Base-by-base conservation (phyloP, 2,113 vertebrate species). In the Melanotaenia duboulayi region DNA sequence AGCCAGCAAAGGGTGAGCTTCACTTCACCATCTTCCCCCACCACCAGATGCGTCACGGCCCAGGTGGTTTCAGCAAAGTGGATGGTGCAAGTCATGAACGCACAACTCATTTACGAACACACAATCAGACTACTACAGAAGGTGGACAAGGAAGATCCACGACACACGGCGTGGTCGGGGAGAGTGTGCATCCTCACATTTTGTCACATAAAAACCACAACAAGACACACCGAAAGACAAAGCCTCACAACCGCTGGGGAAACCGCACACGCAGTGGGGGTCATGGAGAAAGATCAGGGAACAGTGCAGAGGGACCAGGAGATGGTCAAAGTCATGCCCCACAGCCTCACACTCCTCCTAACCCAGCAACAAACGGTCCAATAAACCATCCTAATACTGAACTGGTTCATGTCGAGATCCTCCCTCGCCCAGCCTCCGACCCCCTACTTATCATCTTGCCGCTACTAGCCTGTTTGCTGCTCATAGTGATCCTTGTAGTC, bases 11-110 rank as follows among this genome's bases (percentile, higher is more conserved):
- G 0, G 94, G 94, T 0, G 91, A 78, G 82, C 94, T 98, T 70
- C 86, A 89, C 25, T 98, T 95, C 85, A 94, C 91, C 71, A 93
- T 96, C 4, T 79, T 96, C 25, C 94, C 94, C 1, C 91, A 92
- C 67, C 90, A 92, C 58, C 89, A 90, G 74, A 82, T 84, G 32
- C 81, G 11, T 51, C 80, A 91, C 0, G 76, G 79, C 55, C 51
- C 35, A 0, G 35, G 56, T 22, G 19, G 54, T 22, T 51, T 65
- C 4, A 80, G 48, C 22, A 79, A 74, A 81, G 51, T 19, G 56
- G 84, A 83, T 40, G 32, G 87, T 24, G 55, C 48, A 0, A 73
- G 57, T 62, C 79, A 2, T 0, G 66, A 87, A 50, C 77, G 61
- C 61, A 82, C 85, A 0, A 5, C 70, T 14, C 57, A 1, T 0